Evolutionary conservation across 2,113 vertebrate species (phyloP).

Genomic region (Cynoglossus semilaevis): DNA sequence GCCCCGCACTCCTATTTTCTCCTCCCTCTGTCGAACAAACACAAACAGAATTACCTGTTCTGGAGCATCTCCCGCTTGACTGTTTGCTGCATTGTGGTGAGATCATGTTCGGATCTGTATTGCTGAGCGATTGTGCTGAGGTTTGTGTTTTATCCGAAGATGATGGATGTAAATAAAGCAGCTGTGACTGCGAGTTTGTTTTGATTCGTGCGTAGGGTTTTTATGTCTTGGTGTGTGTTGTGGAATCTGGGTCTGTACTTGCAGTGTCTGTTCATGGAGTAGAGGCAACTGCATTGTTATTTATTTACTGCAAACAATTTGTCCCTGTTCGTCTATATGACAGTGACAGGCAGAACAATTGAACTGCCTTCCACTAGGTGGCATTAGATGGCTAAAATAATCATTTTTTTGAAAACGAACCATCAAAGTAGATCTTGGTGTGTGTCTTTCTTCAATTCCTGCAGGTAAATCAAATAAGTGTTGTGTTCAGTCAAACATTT

Average conservation of each 20-base stretch:
- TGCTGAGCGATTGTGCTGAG: constrained; percentile 73
- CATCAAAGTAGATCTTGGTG: too few species aligned
- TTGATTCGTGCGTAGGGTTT: constrained; percentile 12
- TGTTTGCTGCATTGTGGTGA: constrained; percentile 68
- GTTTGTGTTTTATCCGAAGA: constrained; percentile 19
- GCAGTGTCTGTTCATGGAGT: constrained; percentile 16
- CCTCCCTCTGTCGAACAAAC: constrained; percentile 78
- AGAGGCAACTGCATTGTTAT: constrained; percentile 19
- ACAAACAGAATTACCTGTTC: constrained; percentile 84
- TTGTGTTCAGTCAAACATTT: too few species aligned
- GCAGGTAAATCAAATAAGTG: too few species aligned
- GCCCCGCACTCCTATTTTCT: constrained; percentile 36
- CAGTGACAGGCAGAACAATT: too few species aligned
- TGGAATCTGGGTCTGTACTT: constrained; percentile 29
- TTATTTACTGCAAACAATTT: too few species aligned
- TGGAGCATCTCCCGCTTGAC: constrained; percentile 49
- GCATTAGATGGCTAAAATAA: too few species aligned
- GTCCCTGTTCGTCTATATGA: too few species aligned
- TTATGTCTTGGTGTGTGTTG: constrained; percentile 36
- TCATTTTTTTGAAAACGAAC: too few species aligned
- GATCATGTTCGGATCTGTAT: constrained; percentile 77
- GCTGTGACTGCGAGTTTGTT: constrained; percentile 28
- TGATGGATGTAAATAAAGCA: constrained; percentile 6
- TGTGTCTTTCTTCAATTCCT: too few species aligned
- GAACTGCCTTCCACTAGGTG: too few species aligned